Evolutionary conservation across 2,113 vertebrate species (phyloP), one percentile per base, ranked within the genome.

Genomic region (Percopsis transmontana): DNA sequence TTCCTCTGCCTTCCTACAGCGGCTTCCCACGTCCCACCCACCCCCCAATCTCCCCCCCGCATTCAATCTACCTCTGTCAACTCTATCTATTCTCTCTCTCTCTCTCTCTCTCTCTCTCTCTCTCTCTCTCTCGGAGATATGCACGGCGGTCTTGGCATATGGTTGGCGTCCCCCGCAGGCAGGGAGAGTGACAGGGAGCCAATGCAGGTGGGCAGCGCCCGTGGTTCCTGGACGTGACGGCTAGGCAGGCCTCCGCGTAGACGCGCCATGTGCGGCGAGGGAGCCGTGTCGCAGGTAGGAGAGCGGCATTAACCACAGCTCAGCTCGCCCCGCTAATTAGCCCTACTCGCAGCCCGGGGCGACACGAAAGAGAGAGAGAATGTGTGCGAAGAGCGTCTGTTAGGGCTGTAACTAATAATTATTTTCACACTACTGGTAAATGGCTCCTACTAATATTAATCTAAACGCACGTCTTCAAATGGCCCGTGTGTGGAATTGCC

Each of bases 241-340:
- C 68, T 76, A 53, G 73, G 70, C 67, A 72, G 70, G 62, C n/a
- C n/a, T n/a, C 40, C 38, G 73, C 10, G 40, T 56, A 55, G 60
- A 63, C 67, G 70, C 55, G 41, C 69, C 74, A 62, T 72, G 71
- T 69, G 70, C 79, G 70, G 61, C 64, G 70, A 72, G 53, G 27
- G 27, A 41, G 39, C 18, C 38, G 58, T 24, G 41, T 76, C 15
- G 21, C 74, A 69, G 58, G 68, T 80, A 77, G 62, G n/a, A n/a
- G 79, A 70, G 68, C 53, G 80, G 67, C 85, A 85, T 88, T 88
- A 88, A 88, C 83, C 83, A 84, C 76, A 66, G 68, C 69, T 73
- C 84, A 48, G 64, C 77, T 74, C 80, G 53, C 66, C n/a, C n/a
- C 57, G 82, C 70, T 84, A 86, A 91, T 89, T 89, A 89, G 90